These are phyloP conservation scores for Conchocele bisecta DNA, from an alignment of 2,888 invertebrate genomes.

Conservation along the genomic window DNA sequence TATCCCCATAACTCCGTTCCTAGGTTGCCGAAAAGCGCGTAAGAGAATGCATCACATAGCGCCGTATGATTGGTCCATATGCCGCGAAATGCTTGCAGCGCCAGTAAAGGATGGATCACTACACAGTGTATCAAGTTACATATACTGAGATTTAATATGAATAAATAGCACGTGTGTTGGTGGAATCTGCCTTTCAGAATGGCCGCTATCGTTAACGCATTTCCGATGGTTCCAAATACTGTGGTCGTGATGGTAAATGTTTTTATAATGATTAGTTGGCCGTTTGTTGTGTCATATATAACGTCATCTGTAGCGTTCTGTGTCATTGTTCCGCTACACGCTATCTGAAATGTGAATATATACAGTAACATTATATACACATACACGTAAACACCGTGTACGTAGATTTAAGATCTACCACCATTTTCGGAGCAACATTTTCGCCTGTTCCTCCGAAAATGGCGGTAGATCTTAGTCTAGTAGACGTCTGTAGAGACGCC, in stretches of 20 bases:
- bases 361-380: no score
- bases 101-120: slow-evolving; percentile 48
- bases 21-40: slow-evolving; percentile 52
- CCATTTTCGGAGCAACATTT: no score
- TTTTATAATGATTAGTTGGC: slow-evolving; percentile 37
- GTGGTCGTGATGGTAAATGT: slow-evolving; percentile 43
- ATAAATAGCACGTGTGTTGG: slow-evolving; percentile 54
- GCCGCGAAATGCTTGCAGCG: slow-evolving; percentile 43
- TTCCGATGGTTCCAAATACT: slow-evolving; percentile 52
- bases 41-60: slow-evolving; percentile 51
- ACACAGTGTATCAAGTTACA: slow-evolving; percentile 55
- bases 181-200: slow-evolving; percentile 54
- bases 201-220: slow-evolving; percentile 49
- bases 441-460: no score
- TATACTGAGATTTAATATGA: slow-evolving; percentile 61
- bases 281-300: slow-evolving; percentile 17
- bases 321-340: no score
- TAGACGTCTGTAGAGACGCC: no score
- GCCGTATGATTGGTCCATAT: slow-evolving; percentile 32
- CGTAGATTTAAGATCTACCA: no score
- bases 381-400: no score
- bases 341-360: no score
- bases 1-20: slow-evolving; percentile 63
- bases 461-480: no score
- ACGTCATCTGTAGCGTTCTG: no score